phyloP scores from a whole-genome alignment of 64 coral and sea anemone species.

The Anthopleura sola region DNA sequence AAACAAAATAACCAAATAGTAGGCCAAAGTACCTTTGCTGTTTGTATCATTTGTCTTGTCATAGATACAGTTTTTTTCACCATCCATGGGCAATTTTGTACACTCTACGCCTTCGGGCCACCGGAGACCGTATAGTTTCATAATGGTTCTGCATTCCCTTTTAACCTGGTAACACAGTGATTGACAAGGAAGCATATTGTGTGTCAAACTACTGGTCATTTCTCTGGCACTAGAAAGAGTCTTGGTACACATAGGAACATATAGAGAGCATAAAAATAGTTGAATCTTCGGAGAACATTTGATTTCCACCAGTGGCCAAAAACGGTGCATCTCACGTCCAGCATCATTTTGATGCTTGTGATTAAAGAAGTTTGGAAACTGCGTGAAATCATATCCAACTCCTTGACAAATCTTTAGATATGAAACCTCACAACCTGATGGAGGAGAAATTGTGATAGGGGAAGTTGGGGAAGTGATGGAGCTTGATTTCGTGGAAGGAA shows the following conservation, averaged over 20 bases:
- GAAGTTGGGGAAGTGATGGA: background rate
- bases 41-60: background rate
- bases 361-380: slow-evolving; percentile 38
- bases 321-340: slow-evolving; percentile 19
- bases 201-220: background rate
- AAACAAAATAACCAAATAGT: background rate
- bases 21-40: background rate
- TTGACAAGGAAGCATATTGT: slow-evolving; percentile 19
- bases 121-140: slow-evolving; percentile 3
- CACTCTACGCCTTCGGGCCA: slow-evolving; percentile 39
- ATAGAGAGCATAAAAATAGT: slow-evolving; percentile 40
- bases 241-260: slow-evolving; percentile 29
- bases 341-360: slow-evolving; percentile 23
- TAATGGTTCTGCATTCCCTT: slow-evolving; percentile 20
- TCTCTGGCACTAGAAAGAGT: background rate
- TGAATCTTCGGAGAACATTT: slow-evolving; percentile 35
- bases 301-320: slow-evolving; percentile 22
- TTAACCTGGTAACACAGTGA: slow-evolving; percentile 27
- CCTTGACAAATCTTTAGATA: background rate
- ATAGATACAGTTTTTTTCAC: background rate
- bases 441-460: background rate
- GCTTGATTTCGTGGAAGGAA: background rate
- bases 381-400: slow-evolving; percentile 36
- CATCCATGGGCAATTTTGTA: slow-evolving; percentile 11
- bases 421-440: background rate